Conservation (phyloP, 2,888 invertebrate genomes). For the Lycaena phlaeas region DNA sequence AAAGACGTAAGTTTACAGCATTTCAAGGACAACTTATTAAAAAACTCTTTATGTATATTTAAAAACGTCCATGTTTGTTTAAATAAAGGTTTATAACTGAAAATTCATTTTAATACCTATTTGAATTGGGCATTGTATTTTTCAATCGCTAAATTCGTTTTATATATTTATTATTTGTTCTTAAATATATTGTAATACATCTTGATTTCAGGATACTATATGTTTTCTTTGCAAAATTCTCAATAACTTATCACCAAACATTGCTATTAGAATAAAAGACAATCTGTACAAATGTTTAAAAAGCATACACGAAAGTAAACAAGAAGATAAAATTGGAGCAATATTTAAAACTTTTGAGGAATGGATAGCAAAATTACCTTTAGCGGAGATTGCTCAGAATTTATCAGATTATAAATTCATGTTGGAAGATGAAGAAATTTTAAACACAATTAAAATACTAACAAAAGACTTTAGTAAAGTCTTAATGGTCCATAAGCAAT, state of each 20-base stretch:
- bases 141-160: too few relatives aligned
- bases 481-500: slow-evolving; percentile 6
- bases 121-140: too few relatives aligned
- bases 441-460: slow-evolving; percentile 24
- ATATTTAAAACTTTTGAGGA: neutral
- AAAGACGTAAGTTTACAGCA: slow-evolving; percentile 2
- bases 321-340: neutral
- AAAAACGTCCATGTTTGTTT: too few relatives aligned
- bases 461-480: slow-evolving; percentile 2
- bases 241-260: slow-evolving; percentile 1
- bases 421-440: slow-evolving; percentile 18
- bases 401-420: slow-evolving; percentile 24
- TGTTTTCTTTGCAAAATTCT: slow-evolving; percentile 1
- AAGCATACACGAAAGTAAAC: slow-evolving; percentile 11
- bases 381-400: slow-evolving; percentile 24
- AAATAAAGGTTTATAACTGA: too few relatives aligned
- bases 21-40: too few relatives aligned
- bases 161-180: too few relatives aligned
- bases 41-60: too few relatives aligned
- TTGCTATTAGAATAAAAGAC: slow-evolving; percentile 10
- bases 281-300: slow-evolving; percentile 20
- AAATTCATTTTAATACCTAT: too few relatives aligned
- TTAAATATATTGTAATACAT: neutral
- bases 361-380: slow-evolving; percentile 15
- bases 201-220: slow-evolving; percentile 1